phyloP scores from a whole-genome alignment of 2,797 vertebrate species.

The Momotus momota region DNA sequence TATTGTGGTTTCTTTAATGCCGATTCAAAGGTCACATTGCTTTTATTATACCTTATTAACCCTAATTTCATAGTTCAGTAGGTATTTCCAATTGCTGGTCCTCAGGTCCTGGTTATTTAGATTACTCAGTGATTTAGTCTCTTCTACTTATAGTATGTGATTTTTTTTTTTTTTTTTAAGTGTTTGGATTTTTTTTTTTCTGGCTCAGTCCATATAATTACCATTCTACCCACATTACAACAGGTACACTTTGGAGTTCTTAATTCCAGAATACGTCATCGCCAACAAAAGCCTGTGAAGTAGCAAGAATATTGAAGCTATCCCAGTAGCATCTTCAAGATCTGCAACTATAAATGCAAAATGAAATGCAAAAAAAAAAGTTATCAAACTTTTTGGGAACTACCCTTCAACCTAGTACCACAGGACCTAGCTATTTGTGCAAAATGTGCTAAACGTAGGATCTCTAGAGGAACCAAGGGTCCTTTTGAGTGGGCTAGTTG shows the following conservation, averaged over 20 bases:
- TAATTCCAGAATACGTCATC: neutral
- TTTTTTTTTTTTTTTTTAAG: neutral
- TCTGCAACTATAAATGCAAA: neutral
- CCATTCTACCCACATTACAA: neutral
- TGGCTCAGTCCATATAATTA: neutral
- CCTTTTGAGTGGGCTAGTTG: neutral
- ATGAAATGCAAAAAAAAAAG: neutral
- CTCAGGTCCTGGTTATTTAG: conserved; percentile 4
- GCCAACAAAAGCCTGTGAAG: neutral
- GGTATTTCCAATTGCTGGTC: neutral
- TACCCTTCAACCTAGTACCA: neutral
- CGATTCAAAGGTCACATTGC: neutral
- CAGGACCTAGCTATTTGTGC: neutral
- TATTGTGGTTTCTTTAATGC: neutral
- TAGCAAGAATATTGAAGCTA: neutral
- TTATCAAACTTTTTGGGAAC: neutral
- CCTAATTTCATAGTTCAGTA: neutral
- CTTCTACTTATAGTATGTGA: neutral
- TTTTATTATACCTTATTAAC: neutral
- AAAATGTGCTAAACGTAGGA: neutral
- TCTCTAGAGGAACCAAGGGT: neutral
- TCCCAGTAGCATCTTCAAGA: neutral
- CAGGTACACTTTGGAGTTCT: neutral
- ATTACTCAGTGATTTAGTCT: conserved; percentile 11
- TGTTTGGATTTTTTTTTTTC: neutral